Evolutionary conservation across 2,113 vertebrate genomes (phyloP).

Genomic region (Rhinogobius similis): DNA sequence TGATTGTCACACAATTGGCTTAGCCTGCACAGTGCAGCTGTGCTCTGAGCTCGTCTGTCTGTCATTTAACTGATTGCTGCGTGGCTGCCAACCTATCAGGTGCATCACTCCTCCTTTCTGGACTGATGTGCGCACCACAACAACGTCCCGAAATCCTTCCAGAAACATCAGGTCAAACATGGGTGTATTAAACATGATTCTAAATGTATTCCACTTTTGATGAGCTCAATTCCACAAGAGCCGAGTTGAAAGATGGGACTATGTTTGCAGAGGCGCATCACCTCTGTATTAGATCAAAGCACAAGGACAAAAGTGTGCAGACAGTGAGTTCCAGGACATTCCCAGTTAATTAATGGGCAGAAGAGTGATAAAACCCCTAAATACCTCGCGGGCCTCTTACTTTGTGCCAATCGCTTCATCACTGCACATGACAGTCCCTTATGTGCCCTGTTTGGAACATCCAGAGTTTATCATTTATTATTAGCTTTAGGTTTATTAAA

Average conservation of each 20-base stretch:
- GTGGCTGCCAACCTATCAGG: conserved; percentile 77
- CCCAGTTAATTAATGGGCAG: conserved; percentile 68
- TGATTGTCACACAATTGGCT: conserved; percentile 83
- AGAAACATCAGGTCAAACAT: conserved; percentile 49
- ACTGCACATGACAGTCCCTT: conserved; percentile 24
- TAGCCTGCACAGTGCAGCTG: conserved; percentile 78
- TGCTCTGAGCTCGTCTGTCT: conserved; percentile 73
- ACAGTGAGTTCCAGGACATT: conserved; percentile 61
- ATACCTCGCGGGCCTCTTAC: conserved; percentile 53
- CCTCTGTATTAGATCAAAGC: conserved; percentile 24
- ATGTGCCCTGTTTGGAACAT: conserved; percentile 1
- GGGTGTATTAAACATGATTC: conserved; percentile 26
- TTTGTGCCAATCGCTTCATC: conserved; percentile 64
- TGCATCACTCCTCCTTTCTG: conserved; percentile 63
- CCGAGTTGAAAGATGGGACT: conserved; percentile 31
- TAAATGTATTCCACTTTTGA: conserved; percentile 63
- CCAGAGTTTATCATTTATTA: conserved; percentile 1
- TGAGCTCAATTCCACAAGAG: conserved; percentile 59
- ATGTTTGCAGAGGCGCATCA: not conserved
- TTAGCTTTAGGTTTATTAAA: conserved; percentile 16
- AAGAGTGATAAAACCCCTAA: conserved; percentile 62
- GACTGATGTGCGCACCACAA: conserved; percentile 25
- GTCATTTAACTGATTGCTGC: conserved; percentile 78
- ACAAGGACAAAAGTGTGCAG: conserved; percentile 32
- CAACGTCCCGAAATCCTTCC: conserved; percentile 45